phyloP scores from a whole-genome alignment of 2,113 vertebrate genomes.

The Illadopsis cleaveri region DNA sequence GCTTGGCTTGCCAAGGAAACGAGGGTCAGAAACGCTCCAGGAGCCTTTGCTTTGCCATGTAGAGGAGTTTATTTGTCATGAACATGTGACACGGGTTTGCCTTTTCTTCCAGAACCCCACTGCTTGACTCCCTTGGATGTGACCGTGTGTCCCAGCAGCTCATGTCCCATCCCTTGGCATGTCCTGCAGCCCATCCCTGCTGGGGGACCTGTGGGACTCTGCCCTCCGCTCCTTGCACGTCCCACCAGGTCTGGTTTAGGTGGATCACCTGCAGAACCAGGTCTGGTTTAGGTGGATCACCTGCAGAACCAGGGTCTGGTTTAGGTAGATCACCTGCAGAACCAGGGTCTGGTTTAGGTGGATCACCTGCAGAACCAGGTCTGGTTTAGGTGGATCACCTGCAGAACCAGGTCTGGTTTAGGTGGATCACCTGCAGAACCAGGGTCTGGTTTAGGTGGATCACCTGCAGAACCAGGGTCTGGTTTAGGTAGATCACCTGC shows the following conservation, averaged over 20 bases:
- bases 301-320: not conserved
- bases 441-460: not conserved
- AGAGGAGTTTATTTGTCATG: not conserved
- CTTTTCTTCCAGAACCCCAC: not conserved
- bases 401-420: not conserved
- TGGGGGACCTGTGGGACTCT: not conserved
- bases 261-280: not conserved
- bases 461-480: not conserved
- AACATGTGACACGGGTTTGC: fast-evolving
- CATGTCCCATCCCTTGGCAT: fast-evolving
- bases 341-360: not conserved
- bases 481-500: not conserved
- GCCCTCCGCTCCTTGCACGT: not conserved
- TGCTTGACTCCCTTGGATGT: not conserved
- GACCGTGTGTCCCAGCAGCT: not conserved
- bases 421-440: not conserved
- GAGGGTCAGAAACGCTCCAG: not conserved
- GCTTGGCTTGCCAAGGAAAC: not conserved
- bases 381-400: not conserved
- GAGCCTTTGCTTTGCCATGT: not conserved
- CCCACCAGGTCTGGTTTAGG: not conserved
- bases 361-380: not conserved
- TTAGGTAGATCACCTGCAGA: not conserved
- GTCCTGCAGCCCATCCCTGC: not conserved
- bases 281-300: not conserved